Evolutionary conservation across 2,888 invertebrate species (phyloP).

Genomic region (Limnephilus marmoratus): DNA sequence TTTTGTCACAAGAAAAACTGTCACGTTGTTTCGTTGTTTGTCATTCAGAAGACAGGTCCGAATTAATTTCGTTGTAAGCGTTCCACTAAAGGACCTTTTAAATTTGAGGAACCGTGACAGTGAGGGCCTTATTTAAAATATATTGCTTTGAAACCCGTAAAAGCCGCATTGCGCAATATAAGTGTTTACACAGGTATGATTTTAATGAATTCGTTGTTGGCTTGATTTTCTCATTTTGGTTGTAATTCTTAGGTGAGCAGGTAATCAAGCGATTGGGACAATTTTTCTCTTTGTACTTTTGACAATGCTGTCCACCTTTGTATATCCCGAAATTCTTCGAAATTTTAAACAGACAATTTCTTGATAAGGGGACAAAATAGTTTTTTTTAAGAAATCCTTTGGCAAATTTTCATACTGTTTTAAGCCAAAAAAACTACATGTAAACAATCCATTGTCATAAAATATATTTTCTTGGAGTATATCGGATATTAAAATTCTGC

Average conservation of each 20-base stretch:
- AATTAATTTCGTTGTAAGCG: conserved; percentile 42
- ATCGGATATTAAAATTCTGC: neutral
- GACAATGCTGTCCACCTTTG: neutral
- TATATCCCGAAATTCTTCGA: neutral
- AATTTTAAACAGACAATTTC: neutral
- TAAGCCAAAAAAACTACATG: neutral
- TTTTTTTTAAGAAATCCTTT: too few species aligned
- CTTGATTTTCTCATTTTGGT: neutral
- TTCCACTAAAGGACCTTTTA: conserved; percentile 34
- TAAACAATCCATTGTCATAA: neutral
- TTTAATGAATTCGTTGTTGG: conserved; percentile 32
- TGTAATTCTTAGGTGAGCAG: neutral
- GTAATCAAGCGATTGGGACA: neutral
- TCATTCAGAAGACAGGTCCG: neutral
- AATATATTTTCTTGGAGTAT: neutral
- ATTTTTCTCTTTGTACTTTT: neutral
- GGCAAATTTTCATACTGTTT: neutral
- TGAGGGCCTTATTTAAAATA: conserved; percentile 9
- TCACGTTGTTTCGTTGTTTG: conserved; percentile 23
- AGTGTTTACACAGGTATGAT: conserved; percentile 22
- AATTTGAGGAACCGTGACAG: conserved; percentile 9
- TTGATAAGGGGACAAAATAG: neutral
- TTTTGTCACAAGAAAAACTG: conserved; percentile 6
- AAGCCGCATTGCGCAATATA: conserved; percentile 26
- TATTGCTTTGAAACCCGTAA: neutral